Evolutionary conservation across 1,140 invertebrate genomes (phyloP).

Genomic region (Heterodera carotae): DNA sequence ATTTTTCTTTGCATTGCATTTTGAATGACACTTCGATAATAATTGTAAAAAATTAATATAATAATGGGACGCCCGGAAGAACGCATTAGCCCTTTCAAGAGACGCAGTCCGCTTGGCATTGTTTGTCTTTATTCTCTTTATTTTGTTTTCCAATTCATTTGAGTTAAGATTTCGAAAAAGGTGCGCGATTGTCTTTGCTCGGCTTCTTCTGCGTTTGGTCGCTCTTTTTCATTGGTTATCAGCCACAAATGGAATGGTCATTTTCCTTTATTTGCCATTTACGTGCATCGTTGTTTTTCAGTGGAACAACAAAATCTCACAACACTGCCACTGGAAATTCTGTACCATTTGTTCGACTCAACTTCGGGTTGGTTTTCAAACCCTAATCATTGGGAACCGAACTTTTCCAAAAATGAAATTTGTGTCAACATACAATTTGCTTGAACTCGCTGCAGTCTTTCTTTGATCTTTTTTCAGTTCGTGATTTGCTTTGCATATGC

Average conservation of each 20-base stretch:
- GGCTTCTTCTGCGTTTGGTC: background rate
- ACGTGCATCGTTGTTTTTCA: background rate
- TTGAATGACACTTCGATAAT: background rate
- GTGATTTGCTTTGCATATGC: slow-evolving; percentile 6
- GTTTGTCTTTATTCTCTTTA: background rate
- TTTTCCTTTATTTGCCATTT: background rate
- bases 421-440: too few relatives aligned
- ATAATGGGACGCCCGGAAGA: slow-evolving; percentile 9
- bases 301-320: slow-evolving; percentile 1
- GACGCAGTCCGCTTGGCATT: slow-evolving; percentile 14
- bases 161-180: slow-evolving; percentile 6
- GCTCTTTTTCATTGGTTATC: slow-evolving; percentile 3
- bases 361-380: slow-evolving; percentile 14
- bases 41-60: background rate
- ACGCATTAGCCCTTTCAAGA: slow-evolving; percentile 9
- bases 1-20: too few relatives aligned
- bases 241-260: background rate
- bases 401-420: background rate
- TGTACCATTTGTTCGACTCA: slow-evolving; percentile 21
- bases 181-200: slow-evolving; percentile 6
- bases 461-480: slow-evolving; percentile 14
- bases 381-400: background rate
- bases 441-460: too few relatives aligned
- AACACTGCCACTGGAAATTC: slow-evolving; percentile 24
- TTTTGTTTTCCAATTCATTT: background rate